Conservation (phyloP, 2,113 vertebrate species). For the Platysternon megacephalum region DNA sequence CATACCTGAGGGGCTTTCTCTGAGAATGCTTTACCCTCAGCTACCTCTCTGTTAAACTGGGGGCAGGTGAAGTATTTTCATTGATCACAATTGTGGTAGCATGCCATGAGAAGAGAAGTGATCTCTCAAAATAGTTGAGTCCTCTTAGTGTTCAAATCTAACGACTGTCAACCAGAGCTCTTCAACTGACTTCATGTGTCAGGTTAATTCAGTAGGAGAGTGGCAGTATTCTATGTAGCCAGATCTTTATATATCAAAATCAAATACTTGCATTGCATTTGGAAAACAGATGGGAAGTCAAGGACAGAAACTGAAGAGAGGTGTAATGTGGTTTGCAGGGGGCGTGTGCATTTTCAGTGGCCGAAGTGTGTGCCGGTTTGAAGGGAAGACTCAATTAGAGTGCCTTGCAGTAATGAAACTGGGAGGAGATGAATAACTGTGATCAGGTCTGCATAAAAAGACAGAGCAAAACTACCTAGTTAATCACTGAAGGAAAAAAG, state of each 20-base stretch:
- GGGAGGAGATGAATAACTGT: background rate
- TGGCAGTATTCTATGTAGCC: background rate
- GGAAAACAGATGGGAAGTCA: background rate
- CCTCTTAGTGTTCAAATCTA: background rate
- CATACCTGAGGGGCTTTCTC: background rate
- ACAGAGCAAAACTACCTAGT: background rate
- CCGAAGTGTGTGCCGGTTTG: background rate
- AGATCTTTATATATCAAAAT: background rate
- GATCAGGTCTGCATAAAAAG: background rate
- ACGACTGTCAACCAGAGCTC: background rate
- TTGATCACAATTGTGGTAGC: background rate
- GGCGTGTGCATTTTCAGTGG: background rate
- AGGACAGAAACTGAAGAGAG: background rate
- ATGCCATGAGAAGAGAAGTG: background rate
- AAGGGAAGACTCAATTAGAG: background rate
- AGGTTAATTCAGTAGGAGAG: background rate
- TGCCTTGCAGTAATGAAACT: background rate
- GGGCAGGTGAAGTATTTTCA: background rate
- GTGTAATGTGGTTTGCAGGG: background rate
- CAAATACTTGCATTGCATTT: background rate
- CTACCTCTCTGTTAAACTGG: background rate
- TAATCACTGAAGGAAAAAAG: background rate
- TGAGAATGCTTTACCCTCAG: background rate
- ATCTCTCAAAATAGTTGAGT: background rate
- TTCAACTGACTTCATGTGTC: background rate